phyloP scores from a whole-genome alignment of 2,797 vertebrate species.

The Glyptemys insculpta region DNA sequence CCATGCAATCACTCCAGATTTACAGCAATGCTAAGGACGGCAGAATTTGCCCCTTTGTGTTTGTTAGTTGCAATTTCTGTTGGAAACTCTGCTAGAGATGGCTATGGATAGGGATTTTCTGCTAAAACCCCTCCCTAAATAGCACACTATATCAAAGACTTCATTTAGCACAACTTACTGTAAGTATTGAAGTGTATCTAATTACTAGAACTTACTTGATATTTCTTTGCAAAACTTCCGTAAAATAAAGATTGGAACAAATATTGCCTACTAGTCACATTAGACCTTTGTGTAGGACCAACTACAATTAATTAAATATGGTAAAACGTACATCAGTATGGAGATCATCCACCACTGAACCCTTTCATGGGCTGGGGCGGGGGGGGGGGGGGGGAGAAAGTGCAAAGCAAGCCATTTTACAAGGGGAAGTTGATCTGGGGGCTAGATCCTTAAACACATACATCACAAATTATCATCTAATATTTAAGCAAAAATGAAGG shows the following conservation, averaged over 20 bases:
- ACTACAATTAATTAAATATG: background rate
- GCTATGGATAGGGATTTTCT: background rate
- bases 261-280: background rate
- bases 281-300: background rate
- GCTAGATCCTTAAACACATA: background rate
- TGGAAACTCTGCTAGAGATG: background rate
- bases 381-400: background rate
- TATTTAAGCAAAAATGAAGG: background rate
- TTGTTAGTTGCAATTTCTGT: background rate
- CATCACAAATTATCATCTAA: background rate
- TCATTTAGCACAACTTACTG: background rate
- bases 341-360: background rate
- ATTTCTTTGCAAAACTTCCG: background rate
- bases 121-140: background rate
- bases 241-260: rapidly evolving
- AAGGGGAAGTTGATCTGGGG: rapidly evolving
- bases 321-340: background rate
- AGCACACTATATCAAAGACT: background rate
- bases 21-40: rapidly evolving
- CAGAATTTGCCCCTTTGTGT: rapidly evolving
- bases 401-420: background rate
- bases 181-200: background rate
- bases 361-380: rapidly evolving
- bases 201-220: background rate
- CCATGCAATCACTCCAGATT: rapidly evolving